phyloP scores from a whole-genome alignment of 2,797 vertebrate species.

The Mareca strepera region DNA sequence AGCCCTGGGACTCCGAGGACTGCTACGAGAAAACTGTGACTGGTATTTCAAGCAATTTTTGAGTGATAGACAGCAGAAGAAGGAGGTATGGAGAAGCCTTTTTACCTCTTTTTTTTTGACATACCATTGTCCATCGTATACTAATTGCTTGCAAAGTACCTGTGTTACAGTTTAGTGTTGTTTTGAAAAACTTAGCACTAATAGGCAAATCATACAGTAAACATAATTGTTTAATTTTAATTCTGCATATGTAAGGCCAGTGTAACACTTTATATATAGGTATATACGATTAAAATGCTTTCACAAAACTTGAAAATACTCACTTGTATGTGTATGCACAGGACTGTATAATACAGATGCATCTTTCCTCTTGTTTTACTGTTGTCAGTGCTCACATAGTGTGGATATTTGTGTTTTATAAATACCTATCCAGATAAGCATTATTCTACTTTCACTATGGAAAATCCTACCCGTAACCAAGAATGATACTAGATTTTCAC shows the following conservation, averaged over 20 bases:
- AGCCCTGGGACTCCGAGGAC: constrained; percentile 84
- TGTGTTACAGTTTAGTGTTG: background rate
- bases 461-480: background rate
- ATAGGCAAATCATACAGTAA: background rate
- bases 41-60: constrained; percentile 96
- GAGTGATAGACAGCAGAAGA: constrained; percentile 84
- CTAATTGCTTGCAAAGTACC: background rate
- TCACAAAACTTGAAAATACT: background rate
- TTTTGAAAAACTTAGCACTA: background rate
- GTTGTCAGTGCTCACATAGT: background rate
- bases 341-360: background rate
- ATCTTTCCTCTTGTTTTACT: background rate
- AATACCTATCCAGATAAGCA: background rate
- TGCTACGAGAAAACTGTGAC: constrained; percentile 87
- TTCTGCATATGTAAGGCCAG: background rate
- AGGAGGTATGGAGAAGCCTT: constrained; percentile 81
- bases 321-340: background rate
- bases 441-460: background rate
- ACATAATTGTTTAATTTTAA: background rate
- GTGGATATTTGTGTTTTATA: background rate
- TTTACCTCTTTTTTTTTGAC: too few relatives aligned
- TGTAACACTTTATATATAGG: background rate
- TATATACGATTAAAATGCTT: background rate
- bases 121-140: background rate
- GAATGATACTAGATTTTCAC: background rate